phyloP scores from a whole-genome alignment of 2,888 invertebrate species.

The Lepidocyrtinus sp. region DNA sequence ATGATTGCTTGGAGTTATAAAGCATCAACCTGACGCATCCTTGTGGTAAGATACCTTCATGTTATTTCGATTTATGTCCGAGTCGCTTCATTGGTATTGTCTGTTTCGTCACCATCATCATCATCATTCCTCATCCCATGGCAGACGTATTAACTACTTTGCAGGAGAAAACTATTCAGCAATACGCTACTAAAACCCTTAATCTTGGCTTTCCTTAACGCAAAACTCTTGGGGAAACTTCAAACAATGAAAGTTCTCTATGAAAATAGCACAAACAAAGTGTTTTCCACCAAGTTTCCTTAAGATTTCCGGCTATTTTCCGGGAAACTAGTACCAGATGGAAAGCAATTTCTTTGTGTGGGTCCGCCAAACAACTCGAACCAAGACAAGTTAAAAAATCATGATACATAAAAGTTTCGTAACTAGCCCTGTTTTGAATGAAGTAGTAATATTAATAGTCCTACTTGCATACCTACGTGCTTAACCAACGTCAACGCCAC shows the following conservation, averaged over 20 bases:
- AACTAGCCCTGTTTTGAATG: slow-evolving; percentile 6
- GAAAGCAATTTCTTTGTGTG: slow-evolving; percentile 24
- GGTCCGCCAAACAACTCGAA: slow-evolving; percentile 25
- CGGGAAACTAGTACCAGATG: slow-evolving; percentile 58
- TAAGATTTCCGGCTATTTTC: slow-evolving; percentile 53
- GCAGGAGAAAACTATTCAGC: slow-evolving; percentile 25
- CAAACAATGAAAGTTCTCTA: slow-evolving; percentile 46
- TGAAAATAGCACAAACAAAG: slow-evolving; percentile 53
- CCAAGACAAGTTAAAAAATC: slow-evolving; percentile 9
- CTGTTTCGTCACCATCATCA: slow-evolving; percentile 6
- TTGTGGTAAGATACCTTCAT: too few relatives aligned
- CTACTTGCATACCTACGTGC: not conserved
- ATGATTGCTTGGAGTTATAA: too few relatives aligned
- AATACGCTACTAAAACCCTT: slow-evolving; percentile 63
- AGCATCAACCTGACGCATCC: too few relatives aligned
- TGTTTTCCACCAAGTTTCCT: slow-evolving; percentile 33
- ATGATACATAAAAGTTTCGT: slow-evolving; percentile 16
- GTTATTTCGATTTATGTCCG: not conserved
- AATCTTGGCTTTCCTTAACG: slow-evolving; percentile 47
- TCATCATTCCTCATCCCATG: slow-evolving; percentile 7
- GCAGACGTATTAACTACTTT: not conserved
- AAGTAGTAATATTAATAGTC: slow-evolving; percentile 18
- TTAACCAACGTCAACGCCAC: slow-evolving; percentile 29
- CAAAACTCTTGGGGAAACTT: slow-evolving; percentile 35
- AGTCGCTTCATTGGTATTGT: not conserved